phyloP scores from a whole-genome alignment of 2,113 vertebrate species.

The Pterocles burchelli region DNA sequence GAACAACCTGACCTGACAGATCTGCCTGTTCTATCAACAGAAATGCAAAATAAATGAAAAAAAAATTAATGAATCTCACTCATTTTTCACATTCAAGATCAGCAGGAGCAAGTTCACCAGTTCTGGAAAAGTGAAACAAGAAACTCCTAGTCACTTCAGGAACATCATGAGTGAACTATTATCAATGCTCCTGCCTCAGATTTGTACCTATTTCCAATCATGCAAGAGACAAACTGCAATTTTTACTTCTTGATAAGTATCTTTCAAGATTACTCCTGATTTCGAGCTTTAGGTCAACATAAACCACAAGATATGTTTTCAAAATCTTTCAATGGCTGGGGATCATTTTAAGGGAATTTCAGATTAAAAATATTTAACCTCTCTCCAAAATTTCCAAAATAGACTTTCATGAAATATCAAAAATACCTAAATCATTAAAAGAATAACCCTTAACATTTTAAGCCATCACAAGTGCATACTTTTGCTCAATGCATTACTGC shows the following conservation, averaged over 20 bases:
- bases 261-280: neutral
- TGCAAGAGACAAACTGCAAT: neutral
- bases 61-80: neutral
- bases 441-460: neutral
- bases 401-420: neutral
- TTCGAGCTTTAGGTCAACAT: neutral
- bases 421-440: neutral
- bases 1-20: neutral
- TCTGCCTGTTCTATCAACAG: neutral
- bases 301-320: neutral
- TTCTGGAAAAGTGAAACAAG: neutral
- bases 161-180: neutral
- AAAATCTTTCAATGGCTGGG: neutral
- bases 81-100: neutral
- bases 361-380: neutral
- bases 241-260: neutral
- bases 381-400: neutral
- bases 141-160: neutral
- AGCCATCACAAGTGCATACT: neutral
- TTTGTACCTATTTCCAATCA: neutral
- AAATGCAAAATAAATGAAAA: neutral
- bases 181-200: neutral
- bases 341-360: neutral
- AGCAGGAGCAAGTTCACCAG: neutral
- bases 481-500: neutral